Percentiles rank a stretch among this genome's conserved stretches.
Conservation (phyloP, 2,113 vertebrate species). For the Mastomys natalensis region DNA sequence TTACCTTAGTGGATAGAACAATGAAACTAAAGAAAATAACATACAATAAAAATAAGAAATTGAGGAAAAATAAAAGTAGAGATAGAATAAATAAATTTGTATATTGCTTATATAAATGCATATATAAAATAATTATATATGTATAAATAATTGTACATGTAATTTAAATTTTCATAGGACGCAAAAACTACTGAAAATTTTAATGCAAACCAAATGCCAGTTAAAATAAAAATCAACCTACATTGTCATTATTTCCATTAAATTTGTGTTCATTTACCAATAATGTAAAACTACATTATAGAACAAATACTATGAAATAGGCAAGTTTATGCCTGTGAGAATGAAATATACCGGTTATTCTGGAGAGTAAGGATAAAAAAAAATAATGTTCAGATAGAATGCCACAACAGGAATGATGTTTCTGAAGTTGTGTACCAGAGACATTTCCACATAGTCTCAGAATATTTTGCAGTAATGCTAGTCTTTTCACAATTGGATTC, state of each 20-base stretch:
- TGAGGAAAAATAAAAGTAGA: neutral
- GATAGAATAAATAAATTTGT: neutral
- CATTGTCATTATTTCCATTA: neutral
- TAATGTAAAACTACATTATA: neutral
- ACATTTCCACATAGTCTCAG: neutral
- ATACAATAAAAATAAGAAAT: neutral
- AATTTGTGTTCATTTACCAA: neutral
- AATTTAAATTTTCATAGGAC: neutral
- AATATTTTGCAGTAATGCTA: neutral
- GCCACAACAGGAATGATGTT: neutral
- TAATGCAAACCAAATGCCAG: neutral
- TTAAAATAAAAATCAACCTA: conserved; percentile 27
- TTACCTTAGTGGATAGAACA: neutral
- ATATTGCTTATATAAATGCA: neutral
- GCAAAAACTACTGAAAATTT: neutral
- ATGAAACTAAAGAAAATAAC: neutral
- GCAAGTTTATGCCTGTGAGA: neutral
- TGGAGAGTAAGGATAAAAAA: conserved; percentile 17
- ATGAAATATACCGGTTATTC: neutral
- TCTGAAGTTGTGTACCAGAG: neutral
- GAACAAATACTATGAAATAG: neutral
- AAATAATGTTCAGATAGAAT: neutral
- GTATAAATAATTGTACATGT: neutral
- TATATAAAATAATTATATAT: neutral
- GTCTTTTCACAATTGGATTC: neutral